Conservation (phyloP, 2,113 vertebrate genomes). For the Pteropus alecto region DNA sequence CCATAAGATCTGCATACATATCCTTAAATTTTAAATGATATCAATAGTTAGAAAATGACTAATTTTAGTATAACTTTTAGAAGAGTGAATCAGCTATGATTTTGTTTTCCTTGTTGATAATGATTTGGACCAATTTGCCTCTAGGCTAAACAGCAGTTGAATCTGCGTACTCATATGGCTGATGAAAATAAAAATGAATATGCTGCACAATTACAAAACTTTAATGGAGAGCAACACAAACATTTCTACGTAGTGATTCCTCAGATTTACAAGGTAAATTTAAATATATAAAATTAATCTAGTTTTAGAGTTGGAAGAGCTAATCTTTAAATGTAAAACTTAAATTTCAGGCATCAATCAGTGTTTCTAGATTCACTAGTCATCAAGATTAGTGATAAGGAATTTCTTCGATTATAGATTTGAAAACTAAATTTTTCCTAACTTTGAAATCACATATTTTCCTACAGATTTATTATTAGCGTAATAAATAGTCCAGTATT, state of each 20-base stretch:
- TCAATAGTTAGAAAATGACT: background rate
- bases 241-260: slow-evolving; percentile 97
- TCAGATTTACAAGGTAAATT: slow-evolving; percentile 96
- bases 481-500: background rate
- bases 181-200: slow-evolving; percentile 99
- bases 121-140: slow-evolving; percentile 55
- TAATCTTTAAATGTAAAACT: slow-evolving; percentile 27
- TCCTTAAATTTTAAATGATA: slow-evolving; percentile 2
- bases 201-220: slow-evolving; percentile 96
- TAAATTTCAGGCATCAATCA: background rate
- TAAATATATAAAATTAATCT: background rate
- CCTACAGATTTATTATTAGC: background rate
- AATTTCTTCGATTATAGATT: background rate
- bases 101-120: slow-evolving; percentile 43
- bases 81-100: background rate
- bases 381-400: background rate
- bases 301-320: background rate
- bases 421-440: slow-evolving; percentile 27
- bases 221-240: slow-evolving; percentile 96
- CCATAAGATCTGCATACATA: background rate
- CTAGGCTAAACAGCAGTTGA: slow-evolving; percentile 96
- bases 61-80: slow-evolving; percentile 19
- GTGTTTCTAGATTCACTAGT: slow-evolving; percentile 37
- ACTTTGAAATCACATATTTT: slow-evolving; percentile 45
- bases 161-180: slow-evolving; percentile 94